A percentile compares a stretch with the other conserved stretches of the same genome.
These are phyloP conservation scores for Gopherus evgoodei DNA, from an alignment of 2,113 vertebrate genomes.

Conservation along the genomic window DNA sequence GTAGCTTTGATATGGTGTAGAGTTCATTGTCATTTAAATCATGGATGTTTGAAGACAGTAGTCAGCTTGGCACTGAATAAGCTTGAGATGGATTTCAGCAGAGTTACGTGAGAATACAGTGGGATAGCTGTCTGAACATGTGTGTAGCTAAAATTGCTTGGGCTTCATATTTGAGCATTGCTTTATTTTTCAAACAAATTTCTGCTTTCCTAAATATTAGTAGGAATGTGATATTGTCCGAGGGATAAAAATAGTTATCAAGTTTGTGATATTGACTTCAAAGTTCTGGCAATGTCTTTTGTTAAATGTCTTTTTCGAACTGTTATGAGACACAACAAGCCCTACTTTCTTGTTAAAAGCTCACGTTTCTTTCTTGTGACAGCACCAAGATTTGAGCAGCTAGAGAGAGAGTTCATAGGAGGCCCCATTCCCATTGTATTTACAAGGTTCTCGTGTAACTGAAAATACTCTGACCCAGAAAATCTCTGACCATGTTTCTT, in stretches of 20 bases:
- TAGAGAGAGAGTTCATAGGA: neutral
- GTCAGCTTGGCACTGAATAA: neutral
- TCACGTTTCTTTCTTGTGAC: neutral
- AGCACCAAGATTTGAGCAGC: neutral
- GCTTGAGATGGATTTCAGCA: neutral
- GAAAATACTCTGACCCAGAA: neutral
- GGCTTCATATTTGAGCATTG: neutral
- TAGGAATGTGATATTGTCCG: neutral
- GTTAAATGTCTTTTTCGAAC: neutral
- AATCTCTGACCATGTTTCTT: neutral
- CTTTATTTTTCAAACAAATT: neutral
- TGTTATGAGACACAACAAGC: neutral
- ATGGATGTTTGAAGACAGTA: neutral
- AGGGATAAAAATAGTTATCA: neutral
- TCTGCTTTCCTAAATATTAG: neutral
- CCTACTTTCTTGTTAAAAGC: neutral
- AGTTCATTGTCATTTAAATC: neutral
- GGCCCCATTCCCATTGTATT: neutral
- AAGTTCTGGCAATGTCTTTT: neutral
- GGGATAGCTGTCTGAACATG: neutral
- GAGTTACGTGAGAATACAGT: neutral
- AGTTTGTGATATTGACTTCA: neutral
- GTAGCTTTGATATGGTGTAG: neutral
- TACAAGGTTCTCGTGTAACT: neutral
- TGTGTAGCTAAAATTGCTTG: neutral